phyloP scores from a whole-genome alignment of 92 coral and sea anemone species.

The Zoanthus sansibaricus region DNA sequence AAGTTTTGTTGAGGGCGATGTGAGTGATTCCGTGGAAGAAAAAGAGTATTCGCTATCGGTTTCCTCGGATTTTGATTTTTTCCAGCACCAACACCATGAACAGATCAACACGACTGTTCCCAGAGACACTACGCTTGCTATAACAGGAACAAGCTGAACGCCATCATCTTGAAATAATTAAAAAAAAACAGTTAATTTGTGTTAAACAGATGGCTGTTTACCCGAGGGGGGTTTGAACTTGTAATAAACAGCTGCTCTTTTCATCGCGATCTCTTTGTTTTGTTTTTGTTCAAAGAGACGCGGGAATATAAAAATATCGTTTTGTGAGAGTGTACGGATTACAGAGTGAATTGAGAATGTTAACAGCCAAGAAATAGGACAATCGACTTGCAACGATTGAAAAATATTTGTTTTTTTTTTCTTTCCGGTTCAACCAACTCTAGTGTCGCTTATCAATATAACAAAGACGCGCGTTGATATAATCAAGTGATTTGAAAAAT shows the following conservation, averaged over 20 bases:
- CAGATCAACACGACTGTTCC: conserved; percentile 81
- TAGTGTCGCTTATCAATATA: conserved; percentile 19
- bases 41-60: conserved; percentile 58
- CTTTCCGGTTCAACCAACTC: background rate
- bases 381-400: background rate
- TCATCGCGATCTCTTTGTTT: conserved; percentile 4
- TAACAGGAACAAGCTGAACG: conserved; percentile 55
- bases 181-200: background rate
- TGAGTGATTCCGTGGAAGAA: conserved; percentile 75
- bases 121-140: conserved; percentile 90
- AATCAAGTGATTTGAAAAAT: conserved; percentile 13
- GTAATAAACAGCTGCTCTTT: conserved; percentile 9
- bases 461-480: conserved; percentile 3
- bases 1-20: conserved; percentile 15
- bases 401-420: background rate
- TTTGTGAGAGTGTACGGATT: background rate
- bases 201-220: conserved; percentile 12
- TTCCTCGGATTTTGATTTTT: conserved; percentile 63
- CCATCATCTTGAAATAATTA: conserved; percentile 33
- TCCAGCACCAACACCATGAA: conserved; percentile 88
- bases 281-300: background rate
- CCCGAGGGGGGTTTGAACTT: background rate
- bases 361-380: background rate
- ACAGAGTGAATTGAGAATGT: background rate
- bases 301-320: background rate